Conservation (phyloP, 1,140 invertebrate species). For the Dolichoris vasculosae region DNA sequence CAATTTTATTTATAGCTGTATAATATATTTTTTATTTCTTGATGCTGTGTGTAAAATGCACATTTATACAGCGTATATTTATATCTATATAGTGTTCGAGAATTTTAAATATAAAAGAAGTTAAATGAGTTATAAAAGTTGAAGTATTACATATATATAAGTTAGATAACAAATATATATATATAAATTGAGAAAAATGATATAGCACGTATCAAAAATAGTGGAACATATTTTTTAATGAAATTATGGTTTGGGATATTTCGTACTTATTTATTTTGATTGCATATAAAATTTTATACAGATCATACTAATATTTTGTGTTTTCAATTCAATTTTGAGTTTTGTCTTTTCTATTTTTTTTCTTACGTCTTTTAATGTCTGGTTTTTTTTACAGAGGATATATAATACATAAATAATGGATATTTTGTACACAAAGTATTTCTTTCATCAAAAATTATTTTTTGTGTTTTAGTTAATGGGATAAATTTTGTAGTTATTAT, state of each 20-base stretch:
- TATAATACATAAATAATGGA: too few species aligned
- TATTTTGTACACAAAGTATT: too few species aligned
- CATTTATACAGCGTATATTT: too few species aligned
- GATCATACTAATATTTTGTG: too few species aligned
- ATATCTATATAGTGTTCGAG: neutral
- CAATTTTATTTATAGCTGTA: slow-evolving; percentile 21
- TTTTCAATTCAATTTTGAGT: too few species aligned
- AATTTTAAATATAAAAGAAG: neutral
- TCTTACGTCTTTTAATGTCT: too few species aligned
- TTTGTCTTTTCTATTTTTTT: too few species aligned
- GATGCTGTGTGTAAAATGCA: too few species aligned
- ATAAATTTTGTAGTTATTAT: neutral
- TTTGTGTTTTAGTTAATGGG: too few species aligned
- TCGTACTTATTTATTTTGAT: slow-evolving; percentile 28
- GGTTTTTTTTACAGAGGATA: too few species aligned
- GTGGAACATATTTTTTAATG: slow-evolving; percentile 20
- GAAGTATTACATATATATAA: neutral
- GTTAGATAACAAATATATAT: neutral
- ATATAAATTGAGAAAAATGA: slow-evolving; percentile 19
- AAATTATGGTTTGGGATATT: neutral
- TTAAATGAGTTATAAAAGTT: neutral
- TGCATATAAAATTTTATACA: slow-evolving; percentile 21
- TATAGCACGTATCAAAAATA: neutral
- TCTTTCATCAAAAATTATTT: too few species aligned
- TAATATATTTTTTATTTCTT: neutral